Evolutionary conservation across 2,888 invertebrate genomes (phyloP).

Genomic region (Pachymerium ferrugineum): DNA sequence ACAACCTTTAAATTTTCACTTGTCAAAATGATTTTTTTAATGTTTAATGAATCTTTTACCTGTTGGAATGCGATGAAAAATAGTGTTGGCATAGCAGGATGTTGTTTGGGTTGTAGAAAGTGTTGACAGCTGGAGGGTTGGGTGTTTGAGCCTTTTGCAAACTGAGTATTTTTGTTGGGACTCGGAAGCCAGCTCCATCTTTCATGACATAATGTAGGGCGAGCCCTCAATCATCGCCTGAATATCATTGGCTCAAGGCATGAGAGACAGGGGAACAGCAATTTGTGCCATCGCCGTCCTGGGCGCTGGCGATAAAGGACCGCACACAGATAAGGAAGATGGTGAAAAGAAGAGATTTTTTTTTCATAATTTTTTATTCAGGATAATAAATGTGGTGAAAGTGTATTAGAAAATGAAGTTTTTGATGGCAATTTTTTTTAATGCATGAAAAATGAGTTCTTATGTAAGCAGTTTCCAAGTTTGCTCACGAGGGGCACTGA

Average conservation of each 20-base stretch:
- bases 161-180: neutral
- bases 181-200: neutral
- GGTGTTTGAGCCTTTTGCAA: neutral
- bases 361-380: neutral
- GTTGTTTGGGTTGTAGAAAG: no score
- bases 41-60: neutral
- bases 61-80: slow-evolving; percentile 15
- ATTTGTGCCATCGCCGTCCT: neutral
- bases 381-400: neutral
- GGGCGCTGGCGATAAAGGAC: slow-evolving; percentile 8
- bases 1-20: slow-evolving; percentile 20
- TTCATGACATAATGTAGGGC: neutral
- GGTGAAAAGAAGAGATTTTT: slow-evolving; percentile 14
- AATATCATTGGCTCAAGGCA: slow-evolving; percentile 25
- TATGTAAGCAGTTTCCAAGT: neutral
- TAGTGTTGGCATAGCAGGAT: neutral
- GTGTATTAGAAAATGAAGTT: neutral
- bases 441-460: no score
- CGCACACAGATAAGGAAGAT: slow-evolving; percentile 1
- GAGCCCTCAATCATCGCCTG: neutral
- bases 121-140: neutral
- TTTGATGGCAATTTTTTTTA: no score
- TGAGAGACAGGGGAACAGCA: neutral
- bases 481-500: neutral
- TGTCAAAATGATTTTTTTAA: neutral